Base-by-base conservation (phyloP, 2,888 invertebrate genomes). In the Amphipoea lucens region DNA sequence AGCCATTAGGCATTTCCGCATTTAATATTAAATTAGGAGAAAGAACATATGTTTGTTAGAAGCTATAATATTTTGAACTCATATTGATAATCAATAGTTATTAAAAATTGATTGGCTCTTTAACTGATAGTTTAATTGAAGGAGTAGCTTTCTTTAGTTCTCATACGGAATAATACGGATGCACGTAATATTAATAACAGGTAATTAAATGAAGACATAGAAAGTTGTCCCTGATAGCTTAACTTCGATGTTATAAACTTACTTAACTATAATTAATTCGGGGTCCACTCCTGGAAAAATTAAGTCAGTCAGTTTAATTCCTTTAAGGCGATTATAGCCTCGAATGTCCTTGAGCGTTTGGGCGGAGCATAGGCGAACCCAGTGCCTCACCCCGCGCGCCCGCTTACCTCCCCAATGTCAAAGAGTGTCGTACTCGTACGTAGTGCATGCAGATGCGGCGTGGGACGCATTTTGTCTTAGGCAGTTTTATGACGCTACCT, bases 1-100 rank as follows among this genome's bases (percentile, higher is more conserved):
- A 71, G 36, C 76, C 66, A 86, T 89, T 85, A 90, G 36, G 14
- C 79, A 51, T 88, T 90, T 89, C 90, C 89, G 86, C 79, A 82
- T 85, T 87, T 74, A 84, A 81, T 79, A 81, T 78, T 80, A 82
- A 79, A 76, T 83, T 79, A 82, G 62, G 69, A 83, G 81, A 84
- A 78, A 84, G 66, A 88, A 36, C 76, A 78, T 81, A 78, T 87
- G 74, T 78, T 79, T 62, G 71, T 79, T 72, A 74, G 71, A 82
- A 77, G 76, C 85, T 83, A 75, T 83, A 62, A 66, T 81, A 83
- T 77, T 76, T 89, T 78, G 62, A 76, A 77, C 76, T 69, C 63
- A 75, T 76, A 75, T 81, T 40, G 65, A 20, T 84, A 79, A 85
- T 81, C 75, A 73, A 75, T 82, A 79, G 77, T 83, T 83, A 78